Evolutionary conservation across 1,140 invertebrate genomes (phyloP).

Genomic region (Pseudomyrmex sp.): DNA sequence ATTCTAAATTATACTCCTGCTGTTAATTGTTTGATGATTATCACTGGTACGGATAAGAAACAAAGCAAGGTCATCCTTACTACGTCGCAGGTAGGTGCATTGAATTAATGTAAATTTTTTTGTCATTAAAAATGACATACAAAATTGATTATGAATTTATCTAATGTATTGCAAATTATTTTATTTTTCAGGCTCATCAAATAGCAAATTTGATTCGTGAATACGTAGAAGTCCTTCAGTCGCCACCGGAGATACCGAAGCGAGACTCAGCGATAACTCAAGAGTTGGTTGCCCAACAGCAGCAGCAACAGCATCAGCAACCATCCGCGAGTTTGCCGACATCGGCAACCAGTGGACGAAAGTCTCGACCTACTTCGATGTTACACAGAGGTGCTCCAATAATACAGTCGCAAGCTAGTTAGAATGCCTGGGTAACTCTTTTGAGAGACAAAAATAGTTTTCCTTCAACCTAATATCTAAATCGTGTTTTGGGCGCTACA

Average conservation of each 20-base stretch:
- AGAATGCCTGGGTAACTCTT: conserved; percentile 69
- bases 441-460: conserved; percentile 20
- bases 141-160: neutral
- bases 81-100: conserved; percentile 90
- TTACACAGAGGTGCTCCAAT: conserved; percentile 86
- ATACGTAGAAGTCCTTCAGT: conserved; percentile 93
- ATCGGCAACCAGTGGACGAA: conserved; percentile 75
- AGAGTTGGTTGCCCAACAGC: conserved; percentile 78
- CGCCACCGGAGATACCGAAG: conserved; percentile 81
- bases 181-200: conserved; percentile 92
- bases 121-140: too few species aligned
- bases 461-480: conserved; percentile 56
- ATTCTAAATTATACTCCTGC: conserved; percentile 95
- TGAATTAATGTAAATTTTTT: too few species aligned
- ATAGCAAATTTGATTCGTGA: conserved; percentile 97
- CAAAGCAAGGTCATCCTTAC: conserved; percentile 96
- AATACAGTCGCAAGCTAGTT: conserved; percentile 86
- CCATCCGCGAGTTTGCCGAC: conserved; percentile 65
- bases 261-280: conserved; percentile 79
- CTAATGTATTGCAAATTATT: neutral
- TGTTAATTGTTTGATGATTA: conserved; percentile 95
- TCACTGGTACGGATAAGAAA: conserved; percentile 94
- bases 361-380: conserved; percentile 85
- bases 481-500: conserved; percentile 15
- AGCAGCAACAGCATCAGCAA: conserved; percentile 67